Conservation (phyloP, 2,888 invertebrate genomes). For the Anoplius nigerrimus region DNA sequence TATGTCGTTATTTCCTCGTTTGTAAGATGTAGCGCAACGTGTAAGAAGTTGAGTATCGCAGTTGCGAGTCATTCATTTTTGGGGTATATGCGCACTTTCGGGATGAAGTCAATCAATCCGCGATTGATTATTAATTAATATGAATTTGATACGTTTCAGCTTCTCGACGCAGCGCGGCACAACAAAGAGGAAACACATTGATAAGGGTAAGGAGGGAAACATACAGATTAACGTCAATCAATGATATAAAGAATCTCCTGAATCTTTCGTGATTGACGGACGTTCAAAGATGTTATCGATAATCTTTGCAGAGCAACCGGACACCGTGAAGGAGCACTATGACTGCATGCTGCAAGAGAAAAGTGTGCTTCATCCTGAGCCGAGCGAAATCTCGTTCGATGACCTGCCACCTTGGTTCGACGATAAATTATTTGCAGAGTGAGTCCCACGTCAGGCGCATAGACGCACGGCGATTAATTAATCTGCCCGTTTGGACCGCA, state of each 20-base stretch:
- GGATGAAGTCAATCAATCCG: too few species aligned
- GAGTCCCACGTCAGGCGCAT: conserved; percentile 20
- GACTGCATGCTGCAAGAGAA: conserved; percentile 42
- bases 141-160: too few species aligned
- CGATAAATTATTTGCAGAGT: conserved; percentile 77
- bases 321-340: conserved; percentile 59
- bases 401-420: conserved; percentile 82
- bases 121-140: too few species aligned
- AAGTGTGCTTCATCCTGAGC: conserved; percentile 39
- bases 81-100: too few species aligned
- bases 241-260: neutral
- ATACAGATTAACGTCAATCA: too few species aligned
- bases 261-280: conserved; percentile 3
- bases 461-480: neutral
- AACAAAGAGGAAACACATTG: conserved; percentile 37
- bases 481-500: neutral
- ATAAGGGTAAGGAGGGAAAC: conserved; percentile 41
- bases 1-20: too few species aligned
- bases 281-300: too few species aligned
- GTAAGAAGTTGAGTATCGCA: neutral
- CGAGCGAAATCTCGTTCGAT: conserved; percentile 43
- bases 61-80: too few species aligned
- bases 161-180: conserved; percentile 3
- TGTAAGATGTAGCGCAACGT: too few species aligned
- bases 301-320: conserved; percentile 53